Evolutionary conservation across 2,113 vertebrate genomes (phyloP).

Genomic region (Peucedramus taeniatus): DNA sequence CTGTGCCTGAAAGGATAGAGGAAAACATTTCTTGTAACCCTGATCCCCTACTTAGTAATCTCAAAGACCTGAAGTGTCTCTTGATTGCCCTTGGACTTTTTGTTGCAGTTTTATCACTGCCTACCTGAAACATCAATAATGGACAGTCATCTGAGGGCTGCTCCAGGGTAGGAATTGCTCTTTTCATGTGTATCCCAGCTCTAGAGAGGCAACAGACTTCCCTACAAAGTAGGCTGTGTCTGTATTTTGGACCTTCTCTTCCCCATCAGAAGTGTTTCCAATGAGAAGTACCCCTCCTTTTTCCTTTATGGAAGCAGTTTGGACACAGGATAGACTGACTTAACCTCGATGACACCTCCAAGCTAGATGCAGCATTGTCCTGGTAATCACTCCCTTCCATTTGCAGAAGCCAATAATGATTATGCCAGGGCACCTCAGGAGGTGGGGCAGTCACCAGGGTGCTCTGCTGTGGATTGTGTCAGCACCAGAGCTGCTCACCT

Average conservation of each 20-base stretch:
- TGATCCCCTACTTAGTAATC: background rate
- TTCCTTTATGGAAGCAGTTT: background rate
- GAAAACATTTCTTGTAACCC: background rate
- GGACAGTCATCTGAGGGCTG: background rate
- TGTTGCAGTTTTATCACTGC: background rate
- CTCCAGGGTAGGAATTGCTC: background rate
- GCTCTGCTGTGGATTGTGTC: background rate
- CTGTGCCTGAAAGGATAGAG: background rate
- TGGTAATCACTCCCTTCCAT: too few species aligned
- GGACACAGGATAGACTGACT: background rate
- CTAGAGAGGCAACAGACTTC: background rate
- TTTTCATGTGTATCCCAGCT: background rate
- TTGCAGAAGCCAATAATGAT: background rate
- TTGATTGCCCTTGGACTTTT: background rate
- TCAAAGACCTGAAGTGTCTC: background rate
- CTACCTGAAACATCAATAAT: background rate
- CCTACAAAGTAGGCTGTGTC: background rate
- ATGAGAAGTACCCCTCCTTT: background rate
- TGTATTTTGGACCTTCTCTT: background rate
- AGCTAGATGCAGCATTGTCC: background rate
- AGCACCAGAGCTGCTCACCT: background rate
- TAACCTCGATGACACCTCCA: background rate
- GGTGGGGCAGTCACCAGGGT: too few species aligned
- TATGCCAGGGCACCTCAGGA: background rate
- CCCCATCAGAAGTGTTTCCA: background rate